Conservation (phyloP, 2,797 vertebrate species). For the Pterois miles region DNA sequence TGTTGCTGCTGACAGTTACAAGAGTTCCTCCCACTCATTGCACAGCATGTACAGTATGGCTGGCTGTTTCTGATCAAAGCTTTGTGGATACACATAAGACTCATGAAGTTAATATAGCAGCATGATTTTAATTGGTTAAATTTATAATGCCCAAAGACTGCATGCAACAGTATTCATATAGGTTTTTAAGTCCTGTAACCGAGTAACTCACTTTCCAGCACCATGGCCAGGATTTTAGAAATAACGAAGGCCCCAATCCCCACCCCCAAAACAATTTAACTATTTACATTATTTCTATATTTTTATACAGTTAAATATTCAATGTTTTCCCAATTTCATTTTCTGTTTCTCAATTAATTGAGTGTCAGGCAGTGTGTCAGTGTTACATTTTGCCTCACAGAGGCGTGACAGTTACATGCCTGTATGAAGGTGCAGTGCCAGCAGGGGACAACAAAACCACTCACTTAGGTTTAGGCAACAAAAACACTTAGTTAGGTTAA, state of each 20-base stretch:
- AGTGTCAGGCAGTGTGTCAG: too few species aligned
- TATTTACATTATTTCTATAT: not conserved
- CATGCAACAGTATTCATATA: not conserved
- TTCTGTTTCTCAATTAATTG: not conserved
- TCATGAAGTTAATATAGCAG: not conserved
- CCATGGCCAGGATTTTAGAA: not conserved
- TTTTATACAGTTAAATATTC: not conserved
- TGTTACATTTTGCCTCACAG: too few species aligned
- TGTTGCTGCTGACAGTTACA: conserved; percentile 5
- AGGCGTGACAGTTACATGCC: too few species aligned
- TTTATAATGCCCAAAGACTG: not conserved
- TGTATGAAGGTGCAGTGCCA: too few species aligned
- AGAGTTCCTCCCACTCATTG: conserved; percentile 3
- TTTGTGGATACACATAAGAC: not conserved
- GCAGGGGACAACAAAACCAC: too few species aligned
- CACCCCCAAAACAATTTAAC: not conserved
- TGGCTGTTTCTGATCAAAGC: not conserved
- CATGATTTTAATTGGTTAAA: not conserved
- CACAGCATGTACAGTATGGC: not conserved
- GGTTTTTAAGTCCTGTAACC: not conserved
- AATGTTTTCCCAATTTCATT: not conserved
- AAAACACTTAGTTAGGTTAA: too few species aligned
- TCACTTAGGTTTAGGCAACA: too few species aligned
- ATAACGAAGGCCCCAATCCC: not conserved
- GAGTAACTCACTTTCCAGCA: not conserved